Base-by-base conservation (phyloP, 2,888 invertebrate species). In the Tachina lurida region DNA sequence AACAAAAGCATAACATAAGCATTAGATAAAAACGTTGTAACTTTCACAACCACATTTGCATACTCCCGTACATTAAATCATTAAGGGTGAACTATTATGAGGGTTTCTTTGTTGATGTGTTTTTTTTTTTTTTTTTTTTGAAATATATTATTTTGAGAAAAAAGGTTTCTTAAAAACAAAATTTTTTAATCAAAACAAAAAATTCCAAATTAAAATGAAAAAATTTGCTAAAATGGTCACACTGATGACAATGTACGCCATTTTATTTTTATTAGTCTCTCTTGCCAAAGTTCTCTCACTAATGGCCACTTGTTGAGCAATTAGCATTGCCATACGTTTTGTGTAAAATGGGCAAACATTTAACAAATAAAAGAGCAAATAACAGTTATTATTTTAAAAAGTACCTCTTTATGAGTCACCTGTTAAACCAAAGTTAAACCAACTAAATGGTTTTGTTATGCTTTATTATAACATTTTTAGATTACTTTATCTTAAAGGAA, bases 11-110 rank as follows among this genome's bases (percentile, higher is more conserved):
- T 22, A 75, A 65, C 75, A 65, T 75, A 54, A 63, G n/a, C 67
- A 52, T 58, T 43, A 56, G 47, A 39, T 54, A 73, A 73, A 43
- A 73, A 54, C 39, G 65, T n/a, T 54, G 17, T 39, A 31, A 67
- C 47, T 56, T 60, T 49, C 10, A 58, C 67, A n/a, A n/a, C 13
- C n/a, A 10, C 10, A 58, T 47, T 45, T 58, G 12, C 45, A 58
- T 65, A 65, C 31, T 17, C 7, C 0, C 12, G 7, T 10, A n/a
- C 17, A 41, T 43, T 5, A 5, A 62, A 43, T 13, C 9, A 12
- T 17, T 10, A 12, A 7, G 17, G 43, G 62, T 62, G 43, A 10
- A 12, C 13, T 17, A 17, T 43, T 43, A 12, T 43, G 62, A 19
- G 62, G n/a, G 43, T 2, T 19, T 2, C n/a, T n/a, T 49, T 49